A percentile compares a stretch with the other conserved stretches of the same genome.
These are phyloP conservation scores for Myrmophylax atrothorax DNA, from an alignment of 2,113 vertebrate genomes.

Conservation along the genomic window DNA sequence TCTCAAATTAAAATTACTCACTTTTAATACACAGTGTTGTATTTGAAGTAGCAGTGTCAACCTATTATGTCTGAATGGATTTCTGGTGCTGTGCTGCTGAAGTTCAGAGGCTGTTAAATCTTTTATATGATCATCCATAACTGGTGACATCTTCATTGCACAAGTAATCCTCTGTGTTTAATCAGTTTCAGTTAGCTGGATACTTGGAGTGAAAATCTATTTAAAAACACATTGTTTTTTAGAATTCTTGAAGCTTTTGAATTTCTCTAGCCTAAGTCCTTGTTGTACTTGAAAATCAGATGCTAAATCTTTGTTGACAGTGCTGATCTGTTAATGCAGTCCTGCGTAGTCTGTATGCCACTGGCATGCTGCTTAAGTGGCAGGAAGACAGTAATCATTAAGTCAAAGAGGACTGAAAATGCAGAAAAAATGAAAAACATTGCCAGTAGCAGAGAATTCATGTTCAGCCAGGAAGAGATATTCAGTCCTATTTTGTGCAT, in stretches of 20 bases:
- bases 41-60: neutral
- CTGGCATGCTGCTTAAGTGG: neutral
- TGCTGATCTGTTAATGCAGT: neutral
- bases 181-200: neutral
- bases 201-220: neutral
- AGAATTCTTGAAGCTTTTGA: neutral
- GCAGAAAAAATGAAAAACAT: neutral
- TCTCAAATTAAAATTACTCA: neutral
- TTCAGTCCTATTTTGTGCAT: neutral
- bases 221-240: neutral
- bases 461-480: neutral
- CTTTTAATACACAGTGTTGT: neutral
- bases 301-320: neutral
- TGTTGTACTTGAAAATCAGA: constrained; percentile 1
- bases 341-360: neutral
- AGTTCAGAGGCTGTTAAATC: neutral
- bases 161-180: neutral
- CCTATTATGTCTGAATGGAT: neutral
- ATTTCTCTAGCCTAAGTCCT: neutral
- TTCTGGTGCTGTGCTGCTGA: neutral
- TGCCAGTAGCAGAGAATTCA: neutral
- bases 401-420: neutral
- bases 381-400: neutral
- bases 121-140: neutral
- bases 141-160: neutral